Conservation (phyloP, 1,140 invertebrate genomes). For the Drosophila sp. region DNA sequence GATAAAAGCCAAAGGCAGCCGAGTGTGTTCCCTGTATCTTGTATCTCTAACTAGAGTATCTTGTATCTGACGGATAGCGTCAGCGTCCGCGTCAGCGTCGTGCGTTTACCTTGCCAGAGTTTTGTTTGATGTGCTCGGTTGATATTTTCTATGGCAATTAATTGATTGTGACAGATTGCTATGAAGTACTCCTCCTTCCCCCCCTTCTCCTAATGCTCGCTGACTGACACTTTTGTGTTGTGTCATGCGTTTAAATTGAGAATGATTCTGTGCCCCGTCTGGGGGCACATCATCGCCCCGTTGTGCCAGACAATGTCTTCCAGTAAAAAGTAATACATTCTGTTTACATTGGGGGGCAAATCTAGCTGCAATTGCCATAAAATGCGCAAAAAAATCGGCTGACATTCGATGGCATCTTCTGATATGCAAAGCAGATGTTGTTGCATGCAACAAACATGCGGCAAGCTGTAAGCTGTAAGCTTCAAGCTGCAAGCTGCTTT, state of each 20-base stretch:
- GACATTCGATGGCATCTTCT: slow-evolving; percentile 33
- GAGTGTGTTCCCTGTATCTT: slow-evolving; percentile 31
- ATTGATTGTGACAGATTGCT: slow-evolving; percentile 81
- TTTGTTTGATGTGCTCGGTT: slow-evolving; percentile 72
- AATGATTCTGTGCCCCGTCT: slow-evolving; percentile 43
- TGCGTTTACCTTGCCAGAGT: slow-evolving; percentile 41
- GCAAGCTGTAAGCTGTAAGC: slow-evolving; percentile 19
- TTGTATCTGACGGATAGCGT: slow-evolving; percentile 53
- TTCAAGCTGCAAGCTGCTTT: slow-evolving; percentile 24
- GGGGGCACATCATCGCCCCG: background rate
- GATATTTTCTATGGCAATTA: slow-evolving; percentile 68
- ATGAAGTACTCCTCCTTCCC: slow-evolving; percentile 40
- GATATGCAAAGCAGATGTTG: slow-evolving; percentile 77
- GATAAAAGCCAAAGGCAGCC: slow-evolving; percentile 65
- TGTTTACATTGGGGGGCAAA: slow-evolving; percentile 40
- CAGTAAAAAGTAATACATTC: slow-evolving; percentile 59
- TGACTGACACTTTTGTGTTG: slow-evolving; percentile 75
- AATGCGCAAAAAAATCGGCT: slow-evolving; percentile 48
- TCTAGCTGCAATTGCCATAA: slow-evolving; percentile 38
- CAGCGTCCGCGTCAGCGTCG: slow-evolving; percentile 1
- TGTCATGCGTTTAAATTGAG: slow-evolving; percentile 79
- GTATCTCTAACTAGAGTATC: slow-evolving; percentile 34
- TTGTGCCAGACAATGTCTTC: slow-evolving; percentile 42
- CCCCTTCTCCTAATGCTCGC: slow-evolving; percentile 27
- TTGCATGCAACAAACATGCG: slow-evolving; percentile 20